phyloP scores from a whole-genome alignment of 2,113 vertebrate genomes.

The Phrynocephalus versicolor region DNA sequence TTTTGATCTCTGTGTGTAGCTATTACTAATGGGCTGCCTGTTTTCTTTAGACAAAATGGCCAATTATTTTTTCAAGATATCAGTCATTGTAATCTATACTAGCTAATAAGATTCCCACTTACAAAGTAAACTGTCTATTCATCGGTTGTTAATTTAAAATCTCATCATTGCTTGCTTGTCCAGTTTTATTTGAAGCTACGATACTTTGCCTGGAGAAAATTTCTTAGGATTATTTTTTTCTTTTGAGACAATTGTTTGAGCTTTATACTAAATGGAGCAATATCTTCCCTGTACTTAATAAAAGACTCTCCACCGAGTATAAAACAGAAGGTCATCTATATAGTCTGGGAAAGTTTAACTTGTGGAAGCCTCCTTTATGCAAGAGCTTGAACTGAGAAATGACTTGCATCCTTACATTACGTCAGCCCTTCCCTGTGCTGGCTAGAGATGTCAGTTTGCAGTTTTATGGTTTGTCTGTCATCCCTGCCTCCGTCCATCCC shows the following conservation, averaged over 20 bases:
- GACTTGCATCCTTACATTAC: too few relatives aligned
- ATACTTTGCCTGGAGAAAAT: conserved; percentile 26
- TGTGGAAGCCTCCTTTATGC: background rate
- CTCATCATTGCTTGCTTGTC: conserved; percentile 26
- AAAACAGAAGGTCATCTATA: background rate
- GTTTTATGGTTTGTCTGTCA: too few relatives aligned
- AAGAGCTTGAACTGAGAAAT: background rate
- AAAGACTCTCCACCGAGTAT: background rate
- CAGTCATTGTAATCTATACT: conserved; percentile 32
- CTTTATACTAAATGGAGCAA: conserved; percentile 20
- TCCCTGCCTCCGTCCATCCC: too few relatives aligned
- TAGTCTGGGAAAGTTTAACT: conserved; percentile 24
- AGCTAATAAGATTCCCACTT: conserved; percentile 48
- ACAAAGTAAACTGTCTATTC: conserved; percentile 22
- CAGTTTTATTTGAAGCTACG: conserved; percentile 47
- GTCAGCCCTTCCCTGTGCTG: too few relatives aligned
- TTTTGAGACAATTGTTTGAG: conserved; percentile 51
- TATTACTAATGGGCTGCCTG: conserved; percentile 43
- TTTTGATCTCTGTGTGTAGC: background rate
- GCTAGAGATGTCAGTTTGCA: too few relatives aligned
- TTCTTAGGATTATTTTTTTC: conserved; percentile 27
- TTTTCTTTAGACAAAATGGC: conserved; percentile 34
- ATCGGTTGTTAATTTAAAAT: conserved; percentile 22
- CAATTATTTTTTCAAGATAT: conserved; percentile 60
- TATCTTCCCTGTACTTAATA: background rate